Evolutionary conservation across 2,113 vertebrate genomes (phyloP).

Genomic region (Sylvilagus bachmani): DNA sequence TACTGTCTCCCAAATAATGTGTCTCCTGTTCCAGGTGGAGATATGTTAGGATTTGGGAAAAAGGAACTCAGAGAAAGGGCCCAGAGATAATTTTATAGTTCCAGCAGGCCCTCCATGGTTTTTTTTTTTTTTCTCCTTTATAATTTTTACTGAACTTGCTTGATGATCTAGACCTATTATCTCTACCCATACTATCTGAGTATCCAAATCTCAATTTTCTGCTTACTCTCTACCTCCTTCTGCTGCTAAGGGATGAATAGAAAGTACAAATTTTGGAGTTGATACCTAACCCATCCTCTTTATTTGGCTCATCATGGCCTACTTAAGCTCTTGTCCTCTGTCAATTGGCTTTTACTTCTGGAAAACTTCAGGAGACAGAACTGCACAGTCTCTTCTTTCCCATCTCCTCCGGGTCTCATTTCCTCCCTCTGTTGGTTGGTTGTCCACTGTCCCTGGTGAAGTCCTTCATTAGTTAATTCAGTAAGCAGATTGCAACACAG

Average conservation of each 20-base stretch:
- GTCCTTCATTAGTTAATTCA: constrained; percentile 81
- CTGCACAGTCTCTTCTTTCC: not conserved
- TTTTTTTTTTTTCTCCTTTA: not conserved
- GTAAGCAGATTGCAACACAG: constrained; percentile 81
- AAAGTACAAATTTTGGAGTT: not conserved
- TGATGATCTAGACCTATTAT: constrained; percentile 3
- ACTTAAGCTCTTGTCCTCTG: too few species aligned
- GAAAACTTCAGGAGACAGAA: constrained; percentile 74
- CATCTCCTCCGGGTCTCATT: not conserved
- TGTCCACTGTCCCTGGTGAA: constrained; percentile 77
- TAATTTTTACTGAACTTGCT: constrained; percentile 28
- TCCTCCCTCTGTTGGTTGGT: constrained; percentile 43
- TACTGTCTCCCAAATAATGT: not conserved
- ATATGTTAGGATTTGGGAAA: not conserved
- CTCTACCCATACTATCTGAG: not conserved
- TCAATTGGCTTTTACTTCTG: not conserved
- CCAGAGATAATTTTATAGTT: not conserved
- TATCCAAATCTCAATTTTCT: not conserved
- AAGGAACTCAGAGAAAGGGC: not conserved
- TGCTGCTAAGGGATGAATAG: not conserved
- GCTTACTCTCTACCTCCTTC: not conserved
- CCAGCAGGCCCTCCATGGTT: not conserved
- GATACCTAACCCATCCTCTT: not conserved
- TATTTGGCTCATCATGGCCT: not conserved
- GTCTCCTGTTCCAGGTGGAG: not conserved